A percentile compares a stretch with the other conserved stretches of the same genome.
Evolutionary conservation across 2,113 vertebrate genomes (phyloP).

Genomic region (Microtus oregoni): DNA sequence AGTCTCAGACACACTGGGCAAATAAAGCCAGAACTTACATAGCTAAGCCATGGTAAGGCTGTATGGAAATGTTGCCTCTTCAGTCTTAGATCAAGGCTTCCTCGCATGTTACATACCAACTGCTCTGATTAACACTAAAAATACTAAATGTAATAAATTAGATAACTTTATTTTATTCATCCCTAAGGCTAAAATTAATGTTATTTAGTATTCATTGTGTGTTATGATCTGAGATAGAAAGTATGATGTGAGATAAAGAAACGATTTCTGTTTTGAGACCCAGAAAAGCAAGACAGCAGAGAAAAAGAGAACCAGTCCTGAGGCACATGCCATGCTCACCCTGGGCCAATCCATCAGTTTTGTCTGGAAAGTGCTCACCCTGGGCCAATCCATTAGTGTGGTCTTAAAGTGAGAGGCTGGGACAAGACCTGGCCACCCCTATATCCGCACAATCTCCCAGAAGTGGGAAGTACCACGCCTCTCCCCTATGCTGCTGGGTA

Average conservation of each 20-base stretch:
- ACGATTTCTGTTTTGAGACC: too few species aligned
- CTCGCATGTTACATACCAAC: neutral
- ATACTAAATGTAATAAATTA: neutral
- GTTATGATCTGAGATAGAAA: neutral
- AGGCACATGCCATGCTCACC: fast-evolving
- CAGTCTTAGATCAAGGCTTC: neutral
- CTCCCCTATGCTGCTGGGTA: neutral
- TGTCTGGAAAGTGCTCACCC: too few species aligned
- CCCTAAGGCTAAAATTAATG: neutral
- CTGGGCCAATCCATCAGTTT: fast-evolving
- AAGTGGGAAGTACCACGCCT: fast-evolving
- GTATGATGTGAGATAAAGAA: neutral
- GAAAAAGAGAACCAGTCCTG: too few species aligned
- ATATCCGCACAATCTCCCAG: neutral
- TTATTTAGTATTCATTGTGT: neutral
- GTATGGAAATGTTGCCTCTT: neutral
- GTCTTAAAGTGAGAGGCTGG: too few species aligned
- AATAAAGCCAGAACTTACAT: neutral
- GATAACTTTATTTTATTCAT: neutral
- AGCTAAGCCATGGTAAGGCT: fast-evolving
- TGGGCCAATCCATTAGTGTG: fast-evolving
- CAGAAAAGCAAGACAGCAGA: neutral
- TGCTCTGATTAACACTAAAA: neutral
- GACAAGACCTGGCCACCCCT: neutral
- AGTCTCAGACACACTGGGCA: neutral